These are phyloP conservation scores for Crambe crambe DNA, from an alignment of 37 sponge, comb jelly and placozoan species.

Conservation along the genomic window DNA sequence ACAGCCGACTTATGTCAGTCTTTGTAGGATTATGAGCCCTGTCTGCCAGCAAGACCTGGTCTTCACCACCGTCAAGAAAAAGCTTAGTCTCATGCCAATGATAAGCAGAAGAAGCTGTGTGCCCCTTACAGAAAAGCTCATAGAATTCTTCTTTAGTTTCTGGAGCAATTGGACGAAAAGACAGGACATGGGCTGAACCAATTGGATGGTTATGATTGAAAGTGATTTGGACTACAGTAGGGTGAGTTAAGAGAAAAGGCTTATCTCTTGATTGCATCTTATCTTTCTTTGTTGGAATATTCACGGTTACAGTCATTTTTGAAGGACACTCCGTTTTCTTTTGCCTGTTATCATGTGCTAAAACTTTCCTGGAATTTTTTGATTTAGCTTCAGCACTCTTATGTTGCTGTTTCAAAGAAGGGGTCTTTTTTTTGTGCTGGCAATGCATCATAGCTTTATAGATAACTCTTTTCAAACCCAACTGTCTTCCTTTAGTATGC, in stretches of 20 bases:
- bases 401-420: neutral
- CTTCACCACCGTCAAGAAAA: conserved; percentile 12
- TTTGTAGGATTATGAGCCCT: conserved; percentile 26
- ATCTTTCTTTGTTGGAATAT: neutral
- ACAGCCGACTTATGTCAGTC: neutral
- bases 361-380: neutral
- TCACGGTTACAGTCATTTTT: neutral
- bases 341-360: neutral
- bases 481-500: neutral
- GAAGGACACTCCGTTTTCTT: conserved; percentile 2
- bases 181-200: conserved; percentile 27
- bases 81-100: conserved; percentile 29
- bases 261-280: neutral
- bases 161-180: conserved; percentile 16
- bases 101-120: conserved; percentile 18
- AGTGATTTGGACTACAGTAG: conserved; percentile 9
- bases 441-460: conserved; percentile 25
- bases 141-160: conserved; percentile 22
- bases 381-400: neutral
- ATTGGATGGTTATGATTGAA: conserved; percentile 26
- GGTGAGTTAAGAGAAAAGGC: conserved; percentile 1
- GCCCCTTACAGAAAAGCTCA: conserved; percentile 30
- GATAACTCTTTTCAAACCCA: conserved; percentile 13
- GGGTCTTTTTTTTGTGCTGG: neutral
- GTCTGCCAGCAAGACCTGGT: conserved; percentile 18